Evolutionary conservation across 2,888 invertebrate genomes (phyloP).

Genomic region (Globia sparganii): DNA sequence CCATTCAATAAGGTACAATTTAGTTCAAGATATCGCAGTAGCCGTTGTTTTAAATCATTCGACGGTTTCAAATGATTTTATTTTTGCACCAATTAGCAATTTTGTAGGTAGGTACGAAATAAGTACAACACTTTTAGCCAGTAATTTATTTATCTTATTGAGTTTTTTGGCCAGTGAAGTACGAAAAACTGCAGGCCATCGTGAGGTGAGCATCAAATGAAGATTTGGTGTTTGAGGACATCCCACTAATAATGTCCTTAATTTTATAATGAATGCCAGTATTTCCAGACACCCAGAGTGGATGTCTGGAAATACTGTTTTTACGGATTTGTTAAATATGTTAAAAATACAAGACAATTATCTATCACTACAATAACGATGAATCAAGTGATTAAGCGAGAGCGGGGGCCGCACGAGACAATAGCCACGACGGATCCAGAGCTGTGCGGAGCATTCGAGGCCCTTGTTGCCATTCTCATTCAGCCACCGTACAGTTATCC

Average conservation of each 20-base stretch:
- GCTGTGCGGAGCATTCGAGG: constrained; percentile 61
- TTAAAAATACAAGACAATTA: constrained; percentile 17
- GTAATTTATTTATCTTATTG: background rate
- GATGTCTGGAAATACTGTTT: no score
- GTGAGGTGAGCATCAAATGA: background rate
- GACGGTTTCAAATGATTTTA: constrained; percentile 10
- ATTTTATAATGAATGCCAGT: background rate
- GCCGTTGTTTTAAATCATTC: constrained; percentile 2
- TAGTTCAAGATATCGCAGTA: constrained; percentile 1
- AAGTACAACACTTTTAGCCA: background rate
- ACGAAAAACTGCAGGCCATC: background rate
- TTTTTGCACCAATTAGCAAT: background rate
- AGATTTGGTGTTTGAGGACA: background rate
- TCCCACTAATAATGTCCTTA: background rate
- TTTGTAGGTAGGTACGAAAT: background rate
- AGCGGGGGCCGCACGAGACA: constrained; percentile 47
- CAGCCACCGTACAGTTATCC: constrained; percentile 86
- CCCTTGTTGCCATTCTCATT: constrained; percentile 82
- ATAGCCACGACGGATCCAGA: constrained; percentile 60
- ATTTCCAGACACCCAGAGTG: background rate
- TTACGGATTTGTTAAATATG: no score
- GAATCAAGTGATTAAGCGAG: constrained; percentile 35
- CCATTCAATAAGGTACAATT: constrained; percentile 3
- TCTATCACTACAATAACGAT: constrained; percentile 44
- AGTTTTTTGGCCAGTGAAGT: background rate